These are phyloP conservation scores for Abscondita cerata DNA, from an alignment of 2,888 invertebrate genomes.

Conservation along the genomic window DNA sequence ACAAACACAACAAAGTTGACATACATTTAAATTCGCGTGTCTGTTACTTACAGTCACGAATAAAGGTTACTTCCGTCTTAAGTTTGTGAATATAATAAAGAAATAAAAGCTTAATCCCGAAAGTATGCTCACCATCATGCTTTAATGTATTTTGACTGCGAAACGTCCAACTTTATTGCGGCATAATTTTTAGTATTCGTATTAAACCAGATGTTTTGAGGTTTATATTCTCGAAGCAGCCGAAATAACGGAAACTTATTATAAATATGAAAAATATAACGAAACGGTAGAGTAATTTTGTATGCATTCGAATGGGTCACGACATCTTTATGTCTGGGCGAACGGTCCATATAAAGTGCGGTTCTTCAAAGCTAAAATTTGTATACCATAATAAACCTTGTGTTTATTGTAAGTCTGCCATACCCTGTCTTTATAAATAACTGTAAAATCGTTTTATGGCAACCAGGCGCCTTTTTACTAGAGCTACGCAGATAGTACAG, in stretches of 20 bases:
- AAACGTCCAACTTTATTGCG: conserved; percentile 14
- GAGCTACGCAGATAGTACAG: conserved; percentile 25
- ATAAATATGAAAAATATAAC: background rate
- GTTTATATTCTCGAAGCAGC: conserved; percentile 15
- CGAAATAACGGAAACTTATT: conserved; percentile 7
- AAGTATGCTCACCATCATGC: background rate
- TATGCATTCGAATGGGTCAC: conserved; percentile 31
- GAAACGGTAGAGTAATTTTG: background rate
- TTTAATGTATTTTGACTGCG: background rate
- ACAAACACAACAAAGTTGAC: too few relatives aligned
- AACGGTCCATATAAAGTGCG: conserved; percentile 46
- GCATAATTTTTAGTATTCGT: conserved; percentile 12
- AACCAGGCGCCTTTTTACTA: conserved; percentile 52
- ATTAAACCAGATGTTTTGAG: conserved; percentile 11
- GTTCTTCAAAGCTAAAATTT: conserved; percentile 52
- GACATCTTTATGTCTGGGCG: conserved; percentile 39
- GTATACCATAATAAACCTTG: conserved; percentile 55
- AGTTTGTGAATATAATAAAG: background rate
- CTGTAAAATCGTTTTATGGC: conserved; percentile 55
- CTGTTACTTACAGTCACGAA: background rate
- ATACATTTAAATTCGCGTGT: background rate
- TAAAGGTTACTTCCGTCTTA: background rate
- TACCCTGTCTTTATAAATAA: conserved; percentile 55
- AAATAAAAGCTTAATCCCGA: background rate
- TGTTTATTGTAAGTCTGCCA: conserved; percentile 58